phyloP scores from a whole-genome alignment of 1,140 invertebrate species.

The Tribolium madens region DNA sequence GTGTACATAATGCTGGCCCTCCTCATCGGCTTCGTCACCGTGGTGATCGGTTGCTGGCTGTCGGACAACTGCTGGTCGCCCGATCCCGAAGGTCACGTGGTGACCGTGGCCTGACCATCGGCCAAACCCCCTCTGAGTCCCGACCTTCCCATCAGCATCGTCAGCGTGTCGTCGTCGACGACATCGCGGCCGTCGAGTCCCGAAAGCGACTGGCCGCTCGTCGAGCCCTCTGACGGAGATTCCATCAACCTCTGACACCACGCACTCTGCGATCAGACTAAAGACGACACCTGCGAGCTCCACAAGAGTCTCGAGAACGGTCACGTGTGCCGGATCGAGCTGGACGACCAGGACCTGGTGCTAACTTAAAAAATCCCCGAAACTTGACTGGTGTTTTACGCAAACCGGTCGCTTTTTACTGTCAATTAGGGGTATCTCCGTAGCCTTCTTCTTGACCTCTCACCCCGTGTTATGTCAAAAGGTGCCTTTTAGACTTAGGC shows the following conservation, averaged over 20 bases:
- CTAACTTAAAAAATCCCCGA: conserved; percentile 47
- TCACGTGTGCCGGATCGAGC: conserved; percentile 53
- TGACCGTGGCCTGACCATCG: conserved; percentile 76
- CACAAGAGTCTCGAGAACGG: conserved; percentile 55
- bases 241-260: conserved; percentile 64
- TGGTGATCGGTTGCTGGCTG: conserved; percentile 80
- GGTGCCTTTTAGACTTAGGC: conserved; percentile 31
- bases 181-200: conserved; percentile 55
- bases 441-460: conserved; percentile 3
- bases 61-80: conserved; percentile 82
- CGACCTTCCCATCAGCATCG: conserved; percentile 50
- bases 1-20: conserved; percentile 79
- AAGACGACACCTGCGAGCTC: conserved; percentile 13
- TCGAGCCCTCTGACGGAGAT: conserved; percentile 60
- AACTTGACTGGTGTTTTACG: conserved; percentile 6
- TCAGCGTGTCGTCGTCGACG: conserved; percentile 46
- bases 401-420: background rate
- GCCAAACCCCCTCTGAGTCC: conserved; percentile 69
- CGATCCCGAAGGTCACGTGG: conserved; percentile 73
- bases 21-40: conserved; percentile 77
- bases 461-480: conserved; percentile 16
- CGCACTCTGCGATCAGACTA: conserved; percentile 60
- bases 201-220: conserved; percentile 63
- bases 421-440: conserved; percentile 23
- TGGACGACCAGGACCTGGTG: conserved; percentile 51